Percentiles rank a stretch among this genome's conserved stretches.
phyloP scores from a whole-genome alignment of 2,888 invertebrate genomes.

The Eledona agricola region DNA sequence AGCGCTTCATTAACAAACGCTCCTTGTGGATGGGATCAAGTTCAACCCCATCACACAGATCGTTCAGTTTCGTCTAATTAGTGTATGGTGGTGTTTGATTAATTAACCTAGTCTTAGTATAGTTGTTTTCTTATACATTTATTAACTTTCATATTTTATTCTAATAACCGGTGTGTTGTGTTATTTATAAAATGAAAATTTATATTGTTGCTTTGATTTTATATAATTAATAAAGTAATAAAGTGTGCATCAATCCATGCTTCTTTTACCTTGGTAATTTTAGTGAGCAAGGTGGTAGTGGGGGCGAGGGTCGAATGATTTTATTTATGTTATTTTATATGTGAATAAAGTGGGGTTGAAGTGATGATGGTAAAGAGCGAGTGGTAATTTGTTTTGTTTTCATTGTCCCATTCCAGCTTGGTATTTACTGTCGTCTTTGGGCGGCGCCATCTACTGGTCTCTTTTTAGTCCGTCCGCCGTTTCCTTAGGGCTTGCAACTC shows the following conservation, averaged over 20 bases:
- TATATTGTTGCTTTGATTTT: conserved; percentile 38
- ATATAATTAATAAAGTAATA: conserved; percentile 33
- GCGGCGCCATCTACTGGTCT: conserved; percentile 45
- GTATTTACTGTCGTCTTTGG: conserved; percentile 54
- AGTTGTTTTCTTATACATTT: conserved; percentile 17
- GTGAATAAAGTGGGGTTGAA: neutral
- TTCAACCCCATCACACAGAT: too few species aligned
- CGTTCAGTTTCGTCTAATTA: conserved; percentile 6
- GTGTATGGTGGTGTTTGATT: conserved; percentile 25
- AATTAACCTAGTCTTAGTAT: conserved; percentile 25
- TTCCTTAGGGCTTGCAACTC: neutral
- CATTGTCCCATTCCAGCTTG: conserved; percentile 61
- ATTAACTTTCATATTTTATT: conserved; percentile 29
- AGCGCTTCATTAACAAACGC: too few species aligned
- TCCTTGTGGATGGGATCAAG: too few species aligned
- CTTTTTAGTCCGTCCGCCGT: conserved; percentile 15
- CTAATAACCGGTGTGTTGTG: conserved; percentile 16
- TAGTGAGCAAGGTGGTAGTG: conserved; percentile 51
- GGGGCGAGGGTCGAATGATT: conserved; percentile 50
- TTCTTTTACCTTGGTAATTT: conserved; percentile 36
- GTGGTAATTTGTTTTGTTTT: too few species aligned
- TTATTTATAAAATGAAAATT: conserved; percentile 31
- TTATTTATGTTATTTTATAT: neutral
- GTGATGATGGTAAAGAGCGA: too few species aligned
- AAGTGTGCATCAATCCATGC: conserved; percentile 32